Percentiles rank a stretch among this genome's conserved stretches.
Evolutionary conservation across 2,113 vertebrate genomes (phyloP).

Genomic region (Callionymus lyra): DNA sequence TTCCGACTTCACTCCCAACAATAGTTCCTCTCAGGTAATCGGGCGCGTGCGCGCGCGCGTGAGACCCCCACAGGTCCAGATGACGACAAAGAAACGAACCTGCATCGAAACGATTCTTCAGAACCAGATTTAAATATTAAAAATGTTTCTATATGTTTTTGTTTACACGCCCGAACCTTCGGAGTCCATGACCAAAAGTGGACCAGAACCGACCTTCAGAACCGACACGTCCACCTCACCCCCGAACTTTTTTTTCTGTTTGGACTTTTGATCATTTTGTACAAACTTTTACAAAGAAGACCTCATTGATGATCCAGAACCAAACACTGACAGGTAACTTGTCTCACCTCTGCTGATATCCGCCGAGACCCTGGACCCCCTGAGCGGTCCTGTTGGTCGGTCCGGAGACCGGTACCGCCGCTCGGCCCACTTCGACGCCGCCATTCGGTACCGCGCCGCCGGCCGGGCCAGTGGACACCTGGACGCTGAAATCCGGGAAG

Average conservation of each 20-base stretch:
- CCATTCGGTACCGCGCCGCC: slow-evolving; percentile 60
- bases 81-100: slow-evolving; percentile 42
- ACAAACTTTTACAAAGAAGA: no score
- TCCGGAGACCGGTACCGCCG: slow-evolving; percentile 69
- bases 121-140: no score
- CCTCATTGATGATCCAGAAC: no score
- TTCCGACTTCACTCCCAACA: slow-evolving; percentile 14
- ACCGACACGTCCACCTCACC: no score
- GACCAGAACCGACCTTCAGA: no score
- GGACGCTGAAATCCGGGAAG: slow-evolving; percentile 98
- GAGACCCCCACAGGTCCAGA: slow-evolving; percentile 19
- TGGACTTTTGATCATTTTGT: no score
- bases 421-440: slow-evolving; percentile 80
- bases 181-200: no score
- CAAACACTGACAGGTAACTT: no score
- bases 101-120: slow-evolving; percentile 22
- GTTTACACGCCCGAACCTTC: no score
- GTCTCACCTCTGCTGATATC: slow-evolving; percentile 95
- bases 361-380: slow-evolving; percentile 85
- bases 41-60: slow-evolving; percentile 1
- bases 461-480: slow-evolving; percentile 88
- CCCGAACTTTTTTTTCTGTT: no score
- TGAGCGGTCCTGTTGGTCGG: slow-evolving; percentile 87
- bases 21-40: slow-evolving; percentile 10
- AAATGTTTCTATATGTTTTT: no score